A percentile compares a stretch with the other conserved stretches of the same genome.
Conservation (phyloP, 2,888 invertebrate species). For the Hartigia nigra region DNA sequence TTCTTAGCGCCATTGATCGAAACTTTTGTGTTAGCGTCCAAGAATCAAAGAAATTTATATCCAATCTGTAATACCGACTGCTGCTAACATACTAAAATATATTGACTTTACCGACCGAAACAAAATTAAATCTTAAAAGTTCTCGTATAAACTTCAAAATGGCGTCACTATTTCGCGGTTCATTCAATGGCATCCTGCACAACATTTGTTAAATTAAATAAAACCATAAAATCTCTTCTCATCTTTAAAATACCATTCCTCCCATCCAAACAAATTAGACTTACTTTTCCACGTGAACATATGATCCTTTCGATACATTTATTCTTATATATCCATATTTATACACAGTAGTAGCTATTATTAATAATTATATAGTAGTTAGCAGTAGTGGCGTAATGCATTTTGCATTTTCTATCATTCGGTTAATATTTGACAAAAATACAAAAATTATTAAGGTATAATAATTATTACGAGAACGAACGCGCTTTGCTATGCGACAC, state of each 20-base stretch:
- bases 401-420: constrained; percentile 50
- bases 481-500: constrained; percentile 35
- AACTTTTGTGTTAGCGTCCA: neutral
- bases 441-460: constrained; percentile 61
- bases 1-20: neutral
- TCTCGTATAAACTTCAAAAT: neutral
- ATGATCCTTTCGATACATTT: constrained; percentile 52
- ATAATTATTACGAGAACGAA: constrained; percentile 54
- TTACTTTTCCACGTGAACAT: neutral
- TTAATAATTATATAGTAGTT: constrained; percentile 51
- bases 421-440: constrained; percentile 62
- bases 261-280: neutral
- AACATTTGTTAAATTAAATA: neutral
- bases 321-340: constrained; percentile 61
- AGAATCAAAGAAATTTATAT: neutral
- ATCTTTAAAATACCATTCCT: neutral
- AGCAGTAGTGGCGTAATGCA: constrained; percentile 56
- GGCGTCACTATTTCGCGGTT: neutral
- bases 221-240: too few relatives aligned
- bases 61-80: neutral
- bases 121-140: neutral
- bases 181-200: neutral
- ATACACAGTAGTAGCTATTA: constrained; percentile 58
- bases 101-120: neutral
- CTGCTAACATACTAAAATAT: neutral